Percentiles rank a stretch among this genome's conserved stretches.
These are phyloP conservation scores for Rhadina sibilatrix DNA, from an alignment of 2,113 vertebrate genomes.

Conservation along the genomic window DNA sequence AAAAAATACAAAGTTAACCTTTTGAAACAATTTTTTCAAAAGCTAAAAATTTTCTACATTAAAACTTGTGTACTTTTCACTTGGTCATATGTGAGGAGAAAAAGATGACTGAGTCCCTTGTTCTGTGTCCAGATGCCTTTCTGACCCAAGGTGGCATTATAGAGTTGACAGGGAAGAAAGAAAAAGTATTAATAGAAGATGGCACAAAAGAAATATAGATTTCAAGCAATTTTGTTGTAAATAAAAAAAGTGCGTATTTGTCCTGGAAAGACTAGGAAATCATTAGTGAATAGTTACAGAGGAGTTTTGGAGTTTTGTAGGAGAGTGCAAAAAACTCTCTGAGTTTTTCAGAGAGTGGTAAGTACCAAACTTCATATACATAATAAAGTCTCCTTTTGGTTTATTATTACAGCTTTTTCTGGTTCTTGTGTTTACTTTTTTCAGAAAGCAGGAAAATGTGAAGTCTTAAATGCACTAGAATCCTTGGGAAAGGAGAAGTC, in stretches of 20 bases:
- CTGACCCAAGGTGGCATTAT: background rate
- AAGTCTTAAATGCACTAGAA: background rate
- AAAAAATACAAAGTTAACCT: background rate
- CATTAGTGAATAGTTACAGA: background rate
- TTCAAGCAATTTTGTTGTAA: background rate
- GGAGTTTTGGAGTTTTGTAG: background rate
- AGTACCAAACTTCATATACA: background rate
- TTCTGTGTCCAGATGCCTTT: background rate
- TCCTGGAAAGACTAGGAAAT: background rate
- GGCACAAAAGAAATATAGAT: background rate
- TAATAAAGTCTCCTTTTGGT: background rate
- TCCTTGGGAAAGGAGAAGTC: constrained; percentile 10
- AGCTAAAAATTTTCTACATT: background rate
- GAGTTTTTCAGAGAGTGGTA: background rate
- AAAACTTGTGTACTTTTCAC: background rate
- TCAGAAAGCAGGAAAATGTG: constrained; percentile 44
- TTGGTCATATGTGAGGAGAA: background rate
- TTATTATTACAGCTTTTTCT: background rate
- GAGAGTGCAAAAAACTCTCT: background rate
- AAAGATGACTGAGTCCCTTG: background rate
- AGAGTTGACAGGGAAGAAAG: background rate
- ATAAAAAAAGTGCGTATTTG: background rate
- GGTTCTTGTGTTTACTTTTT: background rate
- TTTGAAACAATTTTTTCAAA: background rate
- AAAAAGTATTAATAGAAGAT: background rate